Evolutionary conservation across 2,888 invertebrate genomes (phyloP).

Genomic region (Nasonia oneida): DNA sequence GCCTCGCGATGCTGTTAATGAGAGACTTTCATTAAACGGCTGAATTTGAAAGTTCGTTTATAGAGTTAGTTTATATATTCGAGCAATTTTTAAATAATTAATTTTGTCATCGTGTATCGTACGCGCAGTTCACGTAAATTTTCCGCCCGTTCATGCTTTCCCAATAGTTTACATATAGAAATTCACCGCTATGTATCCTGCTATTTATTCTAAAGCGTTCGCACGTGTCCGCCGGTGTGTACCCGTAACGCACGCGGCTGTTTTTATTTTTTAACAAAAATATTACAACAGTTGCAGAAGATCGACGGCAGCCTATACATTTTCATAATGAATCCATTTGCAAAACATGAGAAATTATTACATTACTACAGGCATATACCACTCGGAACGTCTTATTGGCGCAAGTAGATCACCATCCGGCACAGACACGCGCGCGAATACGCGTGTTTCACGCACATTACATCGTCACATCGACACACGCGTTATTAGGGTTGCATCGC

Average conservation of each 20-base stretch:
- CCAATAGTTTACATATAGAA: slow-evolving; percentile 10
- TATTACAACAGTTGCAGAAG: not conserved
- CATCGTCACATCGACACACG: slow-evolving; percentile 74
- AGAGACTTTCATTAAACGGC: not conserved
- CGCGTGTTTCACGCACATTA: slow-evolving; percentile 72
- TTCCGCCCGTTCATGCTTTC: not conserved
- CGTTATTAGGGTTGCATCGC: slow-evolving; percentile 76
- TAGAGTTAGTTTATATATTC: not conserved
- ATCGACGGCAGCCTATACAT: too few relatives aligned
- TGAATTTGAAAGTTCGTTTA: not conserved
- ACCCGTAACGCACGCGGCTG: not conserved
- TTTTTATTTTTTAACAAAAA: not conserved
- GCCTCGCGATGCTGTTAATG: too few relatives aligned
- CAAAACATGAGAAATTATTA: not conserved
- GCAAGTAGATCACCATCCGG: not conserved
- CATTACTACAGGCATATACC: not conserved
- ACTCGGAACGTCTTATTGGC: not conserved
- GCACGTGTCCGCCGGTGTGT: not conserved
- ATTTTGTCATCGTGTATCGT: not conserved
- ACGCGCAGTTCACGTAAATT: not conserved
- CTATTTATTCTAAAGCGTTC: not conserved
- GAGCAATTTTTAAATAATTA: not conserved
- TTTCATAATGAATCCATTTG: not conserved
- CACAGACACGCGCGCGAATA: slow-evolving; percentile 7
- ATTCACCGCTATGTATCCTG: not conserved